Conservation (phyloP, 2,797 vertebrate genomes). For the Loris lydekkerianus region DNA sequence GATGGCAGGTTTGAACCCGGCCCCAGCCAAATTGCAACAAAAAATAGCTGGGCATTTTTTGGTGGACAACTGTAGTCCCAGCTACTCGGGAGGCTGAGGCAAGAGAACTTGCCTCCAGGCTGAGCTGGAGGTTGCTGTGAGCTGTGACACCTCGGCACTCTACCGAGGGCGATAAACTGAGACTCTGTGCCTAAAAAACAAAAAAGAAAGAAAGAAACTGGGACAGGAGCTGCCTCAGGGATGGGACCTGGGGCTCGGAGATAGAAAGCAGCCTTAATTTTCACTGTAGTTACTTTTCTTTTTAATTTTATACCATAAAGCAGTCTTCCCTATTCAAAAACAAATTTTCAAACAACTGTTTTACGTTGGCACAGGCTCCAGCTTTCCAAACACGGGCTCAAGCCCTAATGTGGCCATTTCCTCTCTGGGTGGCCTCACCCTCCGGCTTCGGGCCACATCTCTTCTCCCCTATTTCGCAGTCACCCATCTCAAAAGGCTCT, state of each 20-base stretch:
- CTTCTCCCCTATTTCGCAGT: background rate
- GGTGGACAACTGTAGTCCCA: too few species aligned
- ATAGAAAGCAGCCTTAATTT: fast-evolving
- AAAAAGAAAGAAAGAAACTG: background rate
- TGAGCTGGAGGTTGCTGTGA: too few species aligned
- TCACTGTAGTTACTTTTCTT: background rate
- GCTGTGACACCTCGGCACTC: too few species aligned
- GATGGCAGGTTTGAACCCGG: too few species aligned
- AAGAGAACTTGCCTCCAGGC: too few species aligned
- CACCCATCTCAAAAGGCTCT: fast-evolving
- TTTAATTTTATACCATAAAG: too few species aligned
- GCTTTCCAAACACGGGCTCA: background rate
- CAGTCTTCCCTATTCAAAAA: background rate
- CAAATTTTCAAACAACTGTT: background rate
- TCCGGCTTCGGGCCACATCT: fast-evolving
- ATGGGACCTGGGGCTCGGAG: fast-evolving
- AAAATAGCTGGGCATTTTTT: too few species aligned
- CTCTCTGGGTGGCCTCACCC: too few species aligned
- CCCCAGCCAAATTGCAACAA: too few species aligned
- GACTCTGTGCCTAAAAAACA: too few species aligned
- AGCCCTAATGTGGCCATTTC: fast-evolving
- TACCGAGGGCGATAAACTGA: too few species aligned
- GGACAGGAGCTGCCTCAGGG: fast-evolving
- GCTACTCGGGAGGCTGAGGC: too few species aligned
- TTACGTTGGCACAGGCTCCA: background rate